phyloP scores from a whole-genome alignment of 2,888 invertebrate species.

The Phragmatobia fuliginosa region DNA sequence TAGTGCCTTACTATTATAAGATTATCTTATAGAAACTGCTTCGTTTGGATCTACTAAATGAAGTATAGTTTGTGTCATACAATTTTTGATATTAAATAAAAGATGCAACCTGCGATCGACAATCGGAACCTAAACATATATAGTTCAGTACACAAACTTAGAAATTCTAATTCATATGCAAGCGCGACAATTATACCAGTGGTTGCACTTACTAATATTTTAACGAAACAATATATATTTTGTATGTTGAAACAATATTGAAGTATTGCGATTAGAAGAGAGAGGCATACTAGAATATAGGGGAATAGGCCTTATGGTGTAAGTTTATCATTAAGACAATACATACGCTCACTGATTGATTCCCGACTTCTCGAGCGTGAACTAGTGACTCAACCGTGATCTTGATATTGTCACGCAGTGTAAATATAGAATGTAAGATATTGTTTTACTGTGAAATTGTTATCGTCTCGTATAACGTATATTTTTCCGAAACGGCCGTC shows the following conservation, averaged over 20 bases:
- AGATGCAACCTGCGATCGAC: not conserved
- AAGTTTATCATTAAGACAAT: not conserved
- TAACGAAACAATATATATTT: too few species aligned
- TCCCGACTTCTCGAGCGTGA: not conserved
- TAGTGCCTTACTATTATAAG: too few species aligned
- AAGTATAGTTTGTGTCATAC: too few species aligned
- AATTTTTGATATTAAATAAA: not conserved
- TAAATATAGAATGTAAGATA: conserved; percentile 9
- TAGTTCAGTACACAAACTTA: too few species aligned
- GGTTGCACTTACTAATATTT: too few species aligned
- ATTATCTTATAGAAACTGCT: too few species aligned
- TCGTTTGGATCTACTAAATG: too few species aligned
- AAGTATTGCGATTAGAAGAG: not conserved
- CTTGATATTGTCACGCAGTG: conserved; percentile 3
- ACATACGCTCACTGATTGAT: not conserved
- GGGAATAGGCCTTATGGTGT: not conserved
- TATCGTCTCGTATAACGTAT: not conserved
- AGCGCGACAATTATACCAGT: too few species aligned
- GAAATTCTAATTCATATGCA: too few species aligned
- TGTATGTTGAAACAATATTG: too few species aligned
- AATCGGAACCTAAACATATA: not conserved
- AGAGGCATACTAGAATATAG: not conserved
- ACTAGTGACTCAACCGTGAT: not conserved
- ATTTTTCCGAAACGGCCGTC: not conserved
- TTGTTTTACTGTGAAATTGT: not conserved